phyloP scores from a whole-genome alignment of 2,797 vertebrate species.

The Danionella dracula region DNA sequence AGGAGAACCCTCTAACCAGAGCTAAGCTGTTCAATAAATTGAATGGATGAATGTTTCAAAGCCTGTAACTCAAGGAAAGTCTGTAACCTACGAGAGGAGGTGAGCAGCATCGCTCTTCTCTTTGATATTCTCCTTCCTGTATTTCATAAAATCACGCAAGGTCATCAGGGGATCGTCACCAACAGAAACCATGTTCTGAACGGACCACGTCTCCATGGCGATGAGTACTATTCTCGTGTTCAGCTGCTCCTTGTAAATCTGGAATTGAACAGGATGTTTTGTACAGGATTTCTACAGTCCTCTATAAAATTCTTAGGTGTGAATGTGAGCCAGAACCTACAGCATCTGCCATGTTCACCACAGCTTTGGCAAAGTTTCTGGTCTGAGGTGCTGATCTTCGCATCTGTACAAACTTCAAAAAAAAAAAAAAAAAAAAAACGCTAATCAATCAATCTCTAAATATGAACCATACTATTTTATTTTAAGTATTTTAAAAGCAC shows the following conservation, averaged over 20 bases:
- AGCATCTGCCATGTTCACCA: conserved; percentile 94
- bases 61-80: not conserved
- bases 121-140: conserved; percentile 80
- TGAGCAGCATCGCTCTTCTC: conserved; percentile 85
- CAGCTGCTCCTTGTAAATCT: conserved; percentile 97
- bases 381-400: conserved; percentile 78
- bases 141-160: conserved; percentile 89
- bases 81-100: conserved; percentile 86
- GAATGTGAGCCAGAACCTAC: conserved; percentile 44
- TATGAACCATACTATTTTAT: no score
- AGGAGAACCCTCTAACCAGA: no score
- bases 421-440: not conserved
- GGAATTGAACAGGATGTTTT: conserved; percentile 20
- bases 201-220: conserved; percentile 95
- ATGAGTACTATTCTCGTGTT: conserved; percentile 94
- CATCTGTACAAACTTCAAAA: conserved; percentile 79
- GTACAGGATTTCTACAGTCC: not conserved
- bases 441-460: no score
- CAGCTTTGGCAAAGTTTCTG: conserved; percentile 93
- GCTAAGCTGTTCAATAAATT: no score
- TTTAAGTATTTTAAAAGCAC: conserved; percentile 27
- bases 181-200: conserved; percentile 82
- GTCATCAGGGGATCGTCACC: conserved; percentile 85
- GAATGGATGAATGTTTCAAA: not conserved
- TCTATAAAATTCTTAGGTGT: not conserved